These are phyloP conservation scores for Anoplophora glabripennis DNA, from an alignment of 1,140 invertebrate species.

Conservation along the genomic window DNA sequence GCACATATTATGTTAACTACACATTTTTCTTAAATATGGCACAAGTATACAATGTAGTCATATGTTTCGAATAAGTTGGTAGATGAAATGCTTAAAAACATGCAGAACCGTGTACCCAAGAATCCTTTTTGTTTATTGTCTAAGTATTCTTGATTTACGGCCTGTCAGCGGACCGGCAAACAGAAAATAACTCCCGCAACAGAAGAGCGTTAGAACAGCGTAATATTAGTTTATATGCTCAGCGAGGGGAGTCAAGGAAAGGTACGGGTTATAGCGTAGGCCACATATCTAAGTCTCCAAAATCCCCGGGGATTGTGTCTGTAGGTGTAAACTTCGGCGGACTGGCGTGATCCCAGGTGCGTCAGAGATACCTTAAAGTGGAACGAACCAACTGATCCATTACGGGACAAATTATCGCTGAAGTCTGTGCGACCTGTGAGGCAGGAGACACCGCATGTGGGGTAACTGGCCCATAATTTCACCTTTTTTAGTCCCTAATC, in stretches of 20 bases:
- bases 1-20: too few relatives aligned
- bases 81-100: too few relatives aligned
- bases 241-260: constrained; percentile 5
- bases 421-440: not conserved
- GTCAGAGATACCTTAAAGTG: constrained; percentile 28
- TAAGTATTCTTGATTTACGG: too few relatives aligned
- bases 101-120: too few relatives aligned
- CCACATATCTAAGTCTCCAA: constrained; percentile 19
- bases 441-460: not conserved
- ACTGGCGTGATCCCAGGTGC: constrained; percentile 26
- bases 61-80: too few relatives aligned
- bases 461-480: not conserved
- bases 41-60: too few relatives aligned
- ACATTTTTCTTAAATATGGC: too few relatives aligned
- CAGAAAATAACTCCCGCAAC: not conserved
- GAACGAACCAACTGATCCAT: constrained; percentile 29
- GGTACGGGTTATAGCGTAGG: constrained; percentile 1
- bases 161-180: too few relatives aligned
- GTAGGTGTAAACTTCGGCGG: constrained; percentile 24
- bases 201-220: not conserved
- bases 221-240: constrained; percentile 16
- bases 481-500: too few relatives aligned
- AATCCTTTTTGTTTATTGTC: too few relatives aligned
- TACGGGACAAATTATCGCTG: constrained; percentile 25
- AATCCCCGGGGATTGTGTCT: constrained; percentile 20